Evolutionary conservation across 2,113 vertebrate genomes (phyloP).

Genomic region (Mormoops blainvillei): DNA sequence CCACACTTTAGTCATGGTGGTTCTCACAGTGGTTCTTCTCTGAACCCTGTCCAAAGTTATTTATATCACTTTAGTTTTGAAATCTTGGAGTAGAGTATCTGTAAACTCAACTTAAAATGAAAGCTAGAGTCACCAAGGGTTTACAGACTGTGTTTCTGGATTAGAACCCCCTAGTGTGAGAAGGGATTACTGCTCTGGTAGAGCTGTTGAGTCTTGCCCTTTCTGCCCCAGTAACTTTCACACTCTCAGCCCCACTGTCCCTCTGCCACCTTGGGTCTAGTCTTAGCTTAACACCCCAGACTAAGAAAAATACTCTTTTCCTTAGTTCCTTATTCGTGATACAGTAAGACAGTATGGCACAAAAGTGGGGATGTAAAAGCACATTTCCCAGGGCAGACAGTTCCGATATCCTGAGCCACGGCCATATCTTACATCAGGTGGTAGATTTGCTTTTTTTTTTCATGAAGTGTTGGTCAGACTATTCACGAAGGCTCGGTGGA

Average conservation of each 20-base stretch:
- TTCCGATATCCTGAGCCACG: background rate
- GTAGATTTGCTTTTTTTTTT: background rate
- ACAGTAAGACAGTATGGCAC: background rate
- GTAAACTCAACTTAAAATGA: conserved; percentile 27
- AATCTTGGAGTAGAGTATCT: conserved; percentile 18
- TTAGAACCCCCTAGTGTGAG: background rate
- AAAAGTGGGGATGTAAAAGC: background rate
- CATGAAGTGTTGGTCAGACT: background rate
- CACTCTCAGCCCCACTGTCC: background rate
- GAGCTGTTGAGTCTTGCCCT: background rate
- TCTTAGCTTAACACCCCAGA: background rate
- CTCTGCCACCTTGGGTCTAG: background rate
- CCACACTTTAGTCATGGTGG: background rate
- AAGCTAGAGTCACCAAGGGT: background rate
- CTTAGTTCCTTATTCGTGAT: too few species aligned
- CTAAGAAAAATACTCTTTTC: background rate
- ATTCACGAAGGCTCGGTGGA: background rate
- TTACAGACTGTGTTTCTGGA: background rate
- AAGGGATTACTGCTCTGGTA: background rate
- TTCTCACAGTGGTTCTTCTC: conserved; percentile 28
- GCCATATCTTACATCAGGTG: background rate
- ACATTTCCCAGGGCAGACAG: background rate
- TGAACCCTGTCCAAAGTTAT: conserved; percentile 32
- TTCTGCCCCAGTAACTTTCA: background rate
- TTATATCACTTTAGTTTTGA: conserved; percentile 42